phyloP scores from a whole-genome alignment of 2,797 vertebrate species.

The Gadopsis bispinosus region DNA sequence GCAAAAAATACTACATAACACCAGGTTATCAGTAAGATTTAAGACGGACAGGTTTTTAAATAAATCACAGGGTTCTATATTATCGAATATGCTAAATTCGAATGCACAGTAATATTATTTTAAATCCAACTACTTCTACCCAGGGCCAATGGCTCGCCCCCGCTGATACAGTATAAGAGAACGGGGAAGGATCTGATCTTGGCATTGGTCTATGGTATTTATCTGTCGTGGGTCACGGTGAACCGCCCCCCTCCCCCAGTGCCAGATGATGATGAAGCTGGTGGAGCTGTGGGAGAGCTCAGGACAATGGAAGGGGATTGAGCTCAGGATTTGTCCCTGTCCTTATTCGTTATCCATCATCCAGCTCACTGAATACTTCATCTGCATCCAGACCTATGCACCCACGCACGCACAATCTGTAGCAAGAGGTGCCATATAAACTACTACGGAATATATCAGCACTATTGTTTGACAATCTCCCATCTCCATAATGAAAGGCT shows the following conservation, averaged over 20 bases:
- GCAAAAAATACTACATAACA: not conserved
- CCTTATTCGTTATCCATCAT: constrained; percentile 66
- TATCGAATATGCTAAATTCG: constrained; percentile 5
- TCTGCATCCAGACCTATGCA: constrained; percentile 29
- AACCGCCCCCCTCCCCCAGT: constrained; percentile 22
- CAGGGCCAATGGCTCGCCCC: constrained; percentile 1
- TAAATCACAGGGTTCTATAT: not conserved
- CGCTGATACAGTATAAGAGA: constrained; percentile 34
- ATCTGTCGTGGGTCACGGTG: constrained; percentile 48
- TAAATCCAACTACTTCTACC: not conserved
- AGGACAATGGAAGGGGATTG: constrained; percentile 63
- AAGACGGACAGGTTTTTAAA: not conserved
- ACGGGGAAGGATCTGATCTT: constrained; percentile 36
- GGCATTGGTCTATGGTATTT: constrained; percentile 58
- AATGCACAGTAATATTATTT: not conserved
- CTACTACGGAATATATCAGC: constrained; percentile 7
- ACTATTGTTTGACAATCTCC: constrained; percentile 21
- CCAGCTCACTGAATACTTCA: constrained; percentile 64
- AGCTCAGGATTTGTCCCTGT: constrained; percentile 71
- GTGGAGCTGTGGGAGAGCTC: constrained; percentile 61
- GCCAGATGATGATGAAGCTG: constrained; percentile 55
- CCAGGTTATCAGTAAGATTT: not conserved
- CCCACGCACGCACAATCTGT: constrained; percentile 17
- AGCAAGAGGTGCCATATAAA: constrained; percentile 27
- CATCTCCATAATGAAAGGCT: constrained; percentile 15